phyloP scores from a whole-genome alignment of 2,888 invertebrate genomes.

The Entomobrya multifasciata region DNA sequence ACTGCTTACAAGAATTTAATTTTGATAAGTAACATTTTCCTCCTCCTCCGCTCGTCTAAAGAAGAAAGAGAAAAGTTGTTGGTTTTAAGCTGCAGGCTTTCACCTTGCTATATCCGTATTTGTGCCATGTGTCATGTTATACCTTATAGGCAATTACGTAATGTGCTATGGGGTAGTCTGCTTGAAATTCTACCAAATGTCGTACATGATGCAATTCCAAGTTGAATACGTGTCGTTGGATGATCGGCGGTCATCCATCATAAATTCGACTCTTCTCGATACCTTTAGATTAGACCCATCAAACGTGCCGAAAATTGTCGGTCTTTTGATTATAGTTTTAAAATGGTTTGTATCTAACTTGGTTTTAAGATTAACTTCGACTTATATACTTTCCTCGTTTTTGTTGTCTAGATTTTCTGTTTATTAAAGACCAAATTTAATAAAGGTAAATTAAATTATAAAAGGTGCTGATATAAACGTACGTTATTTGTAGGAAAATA shows the following conservation, averaged over 20 bases:
- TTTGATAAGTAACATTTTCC: conserved; percentile 57
- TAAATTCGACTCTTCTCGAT: too few relatives aligned
- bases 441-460: too few relatives aligned
- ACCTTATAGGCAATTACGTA: conserved; percentile 35
- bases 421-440: too few relatives aligned
- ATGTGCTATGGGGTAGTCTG: neutral
- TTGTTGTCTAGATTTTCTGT: too few relatives aligned
- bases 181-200: too few relatives aligned
- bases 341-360: too few relatives aligned
- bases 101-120: neutral
- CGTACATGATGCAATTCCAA: neutral
- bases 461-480: too few relatives aligned
- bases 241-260: too few relatives aligned
- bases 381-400: too few relatives aligned
- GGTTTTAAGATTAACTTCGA: too few relatives aligned
- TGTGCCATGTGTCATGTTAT: neutral
- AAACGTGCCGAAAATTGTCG: neutral
- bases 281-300: neutral
- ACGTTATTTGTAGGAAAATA: too few relatives aligned
- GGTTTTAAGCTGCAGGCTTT: conserved; percentile 13
- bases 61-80: neutral
- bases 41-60: neutral
- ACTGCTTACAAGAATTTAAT: conserved; percentile 61
- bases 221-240: neutral
- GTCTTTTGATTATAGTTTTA: too few relatives aligned